A percentile compares a stretch with the other conserved stretches of the same genome.
Conservation (phyloP, 53 echinoderm and acorn worm genomes). For the Henricia sp. region DNA sequence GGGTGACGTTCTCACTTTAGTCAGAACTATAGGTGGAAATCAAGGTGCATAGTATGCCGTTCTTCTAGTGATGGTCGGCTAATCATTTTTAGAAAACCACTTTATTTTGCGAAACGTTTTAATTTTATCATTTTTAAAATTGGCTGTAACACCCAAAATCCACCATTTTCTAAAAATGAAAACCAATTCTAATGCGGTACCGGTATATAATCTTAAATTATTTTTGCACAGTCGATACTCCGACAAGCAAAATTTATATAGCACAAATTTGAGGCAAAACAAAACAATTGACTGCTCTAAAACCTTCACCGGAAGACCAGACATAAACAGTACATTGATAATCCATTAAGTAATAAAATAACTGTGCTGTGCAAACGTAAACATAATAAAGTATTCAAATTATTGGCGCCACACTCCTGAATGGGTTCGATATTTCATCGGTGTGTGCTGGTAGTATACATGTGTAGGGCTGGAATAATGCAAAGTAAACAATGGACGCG, state of each 20-base stretch:
- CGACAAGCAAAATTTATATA: background rate
- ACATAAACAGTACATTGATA: background rate
- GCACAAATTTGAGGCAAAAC: background rate
- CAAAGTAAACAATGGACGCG: background rate
- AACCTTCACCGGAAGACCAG: background rate
- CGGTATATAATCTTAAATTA: too few species aligned
- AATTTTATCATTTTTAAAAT: too few species aligned
- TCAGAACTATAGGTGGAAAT: too few species aligned
- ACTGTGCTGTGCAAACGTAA: background rate
- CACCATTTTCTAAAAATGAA: too few species aligned
- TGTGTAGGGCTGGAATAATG: background rate
- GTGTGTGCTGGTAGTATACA: background rate
- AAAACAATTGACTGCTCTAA: background rate
- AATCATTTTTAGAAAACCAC: too few species aligned
- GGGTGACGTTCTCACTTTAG: too few species aligned
- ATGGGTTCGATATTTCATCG: background rate
- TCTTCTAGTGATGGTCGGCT: too few species aligned
- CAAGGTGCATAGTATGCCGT: too few species aligned
- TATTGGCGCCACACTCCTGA: background rate
- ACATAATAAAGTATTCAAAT: constrained; percentile 6
- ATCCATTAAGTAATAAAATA: constrained; percentile 13
- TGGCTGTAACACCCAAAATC: too few species aligned
- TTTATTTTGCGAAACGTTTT: too few species aligned
- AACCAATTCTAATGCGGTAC: too few species aligned
- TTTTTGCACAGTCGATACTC: background rate